These are phyloP conservation scores for Mechanitis messenoides DNA, from an alignment of 2,888 invertebrate species.

Conservation along the genomic window DNA sequence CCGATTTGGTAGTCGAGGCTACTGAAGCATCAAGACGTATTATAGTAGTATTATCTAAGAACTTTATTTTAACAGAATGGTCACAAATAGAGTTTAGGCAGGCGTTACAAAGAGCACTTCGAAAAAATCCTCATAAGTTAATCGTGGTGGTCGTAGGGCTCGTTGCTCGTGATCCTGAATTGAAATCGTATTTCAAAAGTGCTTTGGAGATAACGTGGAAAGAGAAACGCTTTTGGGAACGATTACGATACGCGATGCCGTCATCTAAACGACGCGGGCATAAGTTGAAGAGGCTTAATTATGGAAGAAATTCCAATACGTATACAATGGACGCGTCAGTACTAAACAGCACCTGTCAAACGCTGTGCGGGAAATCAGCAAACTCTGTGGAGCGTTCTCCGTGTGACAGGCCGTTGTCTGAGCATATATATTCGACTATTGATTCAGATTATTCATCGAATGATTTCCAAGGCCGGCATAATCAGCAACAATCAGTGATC, in stretches of 20 bases:
- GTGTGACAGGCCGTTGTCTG: conserved; percentile 85
- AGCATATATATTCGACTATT: conserved; percentile 93
- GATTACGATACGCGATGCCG: conserved; percentile 92
- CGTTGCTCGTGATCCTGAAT: conserved; percentile 89
- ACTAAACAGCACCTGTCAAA: conserved; percentile 78
- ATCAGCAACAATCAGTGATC: conserved; percentile 66
- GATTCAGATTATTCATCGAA: conserved; percentile 90
- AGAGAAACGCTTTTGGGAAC: conserved; percentile 96
- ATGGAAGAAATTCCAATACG: conserved; percentile 89
- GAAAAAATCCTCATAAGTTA: conserved; percentile 88
- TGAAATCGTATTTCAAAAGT: conserved; percentile 91
- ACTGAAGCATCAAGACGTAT: conserved; percentile 92
- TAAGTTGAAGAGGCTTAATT: conserved; percentile 78
- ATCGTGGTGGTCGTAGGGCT: conserved; percentile 89
- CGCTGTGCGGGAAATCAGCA: conserved; percentile 74
- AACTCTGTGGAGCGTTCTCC: conserved; percentile 77
- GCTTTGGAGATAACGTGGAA: conserved; percentile 91
- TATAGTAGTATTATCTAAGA: conserved; percentile 90
- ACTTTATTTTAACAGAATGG: conserved; percentile 95
- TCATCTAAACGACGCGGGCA: conserved; percentile 81
- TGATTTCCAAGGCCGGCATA: conserved; percentile 62
- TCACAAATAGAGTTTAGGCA: conserved; percentile 92
- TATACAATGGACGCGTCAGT: conserved; percentile 86
- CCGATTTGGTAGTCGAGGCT: conserved; percentile 88
- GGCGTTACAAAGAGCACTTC: conserved; percentile 91